Evolutionary conservation across 2,797 vertebrate species (phyloP).

Genomic region (Pogonophryne albipinna): DNA sequence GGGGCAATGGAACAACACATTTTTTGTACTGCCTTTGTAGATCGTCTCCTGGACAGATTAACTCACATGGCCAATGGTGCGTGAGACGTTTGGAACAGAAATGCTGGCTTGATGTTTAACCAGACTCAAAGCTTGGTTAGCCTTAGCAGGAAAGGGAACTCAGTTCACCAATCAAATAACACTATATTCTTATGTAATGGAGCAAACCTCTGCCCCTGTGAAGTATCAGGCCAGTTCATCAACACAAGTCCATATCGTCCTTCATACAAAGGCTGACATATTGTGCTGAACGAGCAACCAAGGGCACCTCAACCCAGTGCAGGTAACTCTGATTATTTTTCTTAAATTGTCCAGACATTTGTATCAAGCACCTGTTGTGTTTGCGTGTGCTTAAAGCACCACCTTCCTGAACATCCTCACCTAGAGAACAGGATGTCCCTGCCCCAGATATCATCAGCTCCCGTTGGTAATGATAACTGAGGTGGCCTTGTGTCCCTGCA

Average conservation of each 20-base stretch:
- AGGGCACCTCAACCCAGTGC: constrained; percentile 55
- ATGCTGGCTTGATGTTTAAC: constrained; percentile 81
- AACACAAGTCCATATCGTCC: constrained; percentile 46
- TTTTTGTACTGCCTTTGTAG: constrained; percentile 72
- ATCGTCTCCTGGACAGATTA: constrained; percentile 77
- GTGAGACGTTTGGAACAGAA: constrained; percentile 68
- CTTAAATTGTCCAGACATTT: constrained; percentile 56
- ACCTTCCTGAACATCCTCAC: constrained; percentile 81
- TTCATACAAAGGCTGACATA: constrained; percentile 49
- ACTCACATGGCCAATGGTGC: constrained; percentile 71
- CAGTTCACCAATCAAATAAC: constrained; percentile 59
- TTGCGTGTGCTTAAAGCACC: constrained; percentile 71
- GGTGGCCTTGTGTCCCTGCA: constrained; percentile 95
- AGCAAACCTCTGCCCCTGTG: constrained; percentile 42
- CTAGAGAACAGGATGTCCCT: constrained; percentile 53
- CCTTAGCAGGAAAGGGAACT: constrained; percentile 53
- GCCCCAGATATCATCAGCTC: constrained; percentile 89
- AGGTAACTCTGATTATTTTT: constrained; percentile 46
- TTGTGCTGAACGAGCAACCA: constrained; percentile 64
- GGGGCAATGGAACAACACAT: constrained; percentile 70
- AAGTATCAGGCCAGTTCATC: constrained; percentile 27
- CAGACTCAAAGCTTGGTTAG: constrained; percentile 44
- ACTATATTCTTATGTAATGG: constrained; percentile 60
- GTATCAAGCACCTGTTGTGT: constrained; percentile 79
- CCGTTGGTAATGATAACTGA: constrained; percentile 98